Evolutionary conservation across 2,888 invertebrate species (phyloP).

Genomic region (Calliopum simillimum): DNA sequence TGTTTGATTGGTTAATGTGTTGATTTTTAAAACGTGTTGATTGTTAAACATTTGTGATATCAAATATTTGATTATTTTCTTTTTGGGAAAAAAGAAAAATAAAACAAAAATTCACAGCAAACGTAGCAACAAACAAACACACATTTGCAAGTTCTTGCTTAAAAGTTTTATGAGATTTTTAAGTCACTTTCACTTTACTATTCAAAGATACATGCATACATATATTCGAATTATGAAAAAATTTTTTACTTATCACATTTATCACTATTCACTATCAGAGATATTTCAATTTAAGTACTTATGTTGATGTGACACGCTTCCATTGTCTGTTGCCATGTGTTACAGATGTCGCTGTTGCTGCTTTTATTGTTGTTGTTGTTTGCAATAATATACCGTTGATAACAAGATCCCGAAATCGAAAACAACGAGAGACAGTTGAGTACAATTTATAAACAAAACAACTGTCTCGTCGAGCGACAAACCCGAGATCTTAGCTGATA

Average conservation of each 20-base stretch:
- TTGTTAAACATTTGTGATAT: constrained; percentile 57
- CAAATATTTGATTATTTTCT: constrained; percentile 29
- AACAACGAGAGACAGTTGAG: constrained; percentile 66
- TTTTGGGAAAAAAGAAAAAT: constrained; percentile 14
- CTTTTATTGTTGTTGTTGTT: too few relatives aligned
- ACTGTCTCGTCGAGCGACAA: constrained; percentile 65
- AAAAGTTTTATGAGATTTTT: too few relatives aligned
- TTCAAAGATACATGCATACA: too few relatives aligned
- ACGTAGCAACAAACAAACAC: constrained; percentile 61
- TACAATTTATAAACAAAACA: constrained; percentile 52
- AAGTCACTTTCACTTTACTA: too few relatives aligned
- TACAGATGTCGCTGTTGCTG: neutral
- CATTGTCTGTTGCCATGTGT: too few relatives aligned
- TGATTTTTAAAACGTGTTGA: constrained; percentile 49
- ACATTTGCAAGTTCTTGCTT: constrained; percentile 46
- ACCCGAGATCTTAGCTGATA: constrained; percentile 64
- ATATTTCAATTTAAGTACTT: too few relatives aligned
- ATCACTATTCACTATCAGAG: too few relatives aligned
- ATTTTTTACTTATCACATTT: too few relatives aligned
- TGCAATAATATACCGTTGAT: constrained; percentile 48
- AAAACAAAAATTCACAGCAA: constrained; percentile 50
- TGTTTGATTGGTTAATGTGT: constrained; percentile 24
- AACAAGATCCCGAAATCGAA: constrained; percentile 67
- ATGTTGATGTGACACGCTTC: too few relatives aligned
- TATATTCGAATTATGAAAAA: too few relatives aligned